Evolutionary conservation across 2,888 invertebrate species (phyloP).

Genomic region (Lacanobia wlatinum): DNA sequence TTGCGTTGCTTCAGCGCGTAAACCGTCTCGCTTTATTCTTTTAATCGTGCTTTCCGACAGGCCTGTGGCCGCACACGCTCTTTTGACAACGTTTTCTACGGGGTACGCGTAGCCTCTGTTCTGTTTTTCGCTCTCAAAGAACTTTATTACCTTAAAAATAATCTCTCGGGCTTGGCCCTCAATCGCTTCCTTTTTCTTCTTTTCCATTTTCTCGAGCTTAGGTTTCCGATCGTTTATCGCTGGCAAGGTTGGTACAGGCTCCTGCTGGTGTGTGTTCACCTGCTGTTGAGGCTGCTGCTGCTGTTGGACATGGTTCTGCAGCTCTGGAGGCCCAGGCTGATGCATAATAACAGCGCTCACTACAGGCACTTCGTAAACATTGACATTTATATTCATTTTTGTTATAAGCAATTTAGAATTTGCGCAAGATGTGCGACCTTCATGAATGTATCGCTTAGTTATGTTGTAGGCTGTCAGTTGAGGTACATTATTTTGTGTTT

Average conservation of each 20-base stretch:
- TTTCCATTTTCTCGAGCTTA: constrained; percentile 79
- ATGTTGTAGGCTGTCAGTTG: background rate
- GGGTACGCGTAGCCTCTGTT: constrained; percentile 87
- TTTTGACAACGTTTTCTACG: constrained; percentile 86
- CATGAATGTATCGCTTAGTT: constrained; percentile 43
- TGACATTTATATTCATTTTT: constrained; percentile 75
- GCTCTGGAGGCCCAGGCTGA: constrained; percentile 64
- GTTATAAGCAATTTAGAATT: constrained; percentile 38
- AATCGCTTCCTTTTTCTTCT: constrained; percentile 87
- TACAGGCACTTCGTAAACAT: constrained; percentile 74
- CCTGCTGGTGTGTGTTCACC: constrained; percentile 58
- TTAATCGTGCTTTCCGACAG: constrained; percentile 87
- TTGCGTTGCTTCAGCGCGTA: constrained; percentile 85
- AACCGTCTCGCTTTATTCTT: constrained; percentile 85
- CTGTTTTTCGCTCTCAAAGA: constrained; percentile 88
- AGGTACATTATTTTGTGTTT: constrained; percentile 53
- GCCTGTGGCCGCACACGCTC: constrained; percentile 87
- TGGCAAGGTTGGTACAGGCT: constrained; percentile 59
- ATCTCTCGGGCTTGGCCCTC: constrained; percentile 87
- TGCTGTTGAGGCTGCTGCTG: constrained; percentile 53
- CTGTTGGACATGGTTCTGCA: constrained; percentile 63
- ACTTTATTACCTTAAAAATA: constrained; percentile 87
- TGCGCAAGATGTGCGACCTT: constrained; percentile 31
- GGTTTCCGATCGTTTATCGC: constrained; percentile 72
- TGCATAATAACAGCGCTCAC: constrained; percentile 69